Evolutionary conservation across 2,113 vertebrate species (phyloP).

Genomic region (Macquaria australasica): DNA sequence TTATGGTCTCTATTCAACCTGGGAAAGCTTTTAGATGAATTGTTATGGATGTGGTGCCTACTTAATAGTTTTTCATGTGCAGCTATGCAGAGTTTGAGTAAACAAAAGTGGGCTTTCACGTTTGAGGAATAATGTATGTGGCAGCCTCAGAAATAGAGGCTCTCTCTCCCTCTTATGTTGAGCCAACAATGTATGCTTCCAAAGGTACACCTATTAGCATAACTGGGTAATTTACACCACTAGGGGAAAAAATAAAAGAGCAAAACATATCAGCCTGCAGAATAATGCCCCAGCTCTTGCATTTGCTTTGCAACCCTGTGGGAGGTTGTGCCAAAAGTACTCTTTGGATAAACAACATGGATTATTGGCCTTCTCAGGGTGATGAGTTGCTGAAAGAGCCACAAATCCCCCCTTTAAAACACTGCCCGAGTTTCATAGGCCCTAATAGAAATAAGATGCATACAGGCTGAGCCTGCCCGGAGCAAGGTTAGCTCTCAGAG

Average conservation of each 20-base stretch:
- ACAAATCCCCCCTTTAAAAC: constrained; percentile 62
- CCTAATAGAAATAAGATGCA: constrained; percentile 63
- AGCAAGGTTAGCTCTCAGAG: constrained; percentile 50
- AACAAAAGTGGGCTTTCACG: constrained; percentile 48
- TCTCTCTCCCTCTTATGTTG: constrained; percentile 39
- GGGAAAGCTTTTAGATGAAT: constrained; percentile 28
- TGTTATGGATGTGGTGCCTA: constrained; percentile 1
- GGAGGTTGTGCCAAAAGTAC: constrained; percentile 60
- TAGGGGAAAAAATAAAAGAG: constrained; percentile 36
- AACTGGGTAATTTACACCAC: constrained; percentile 62
- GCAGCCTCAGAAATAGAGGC: constrained; percentile 36
- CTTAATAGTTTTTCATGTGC: constrained; percentile 33
- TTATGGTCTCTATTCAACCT: background rate
- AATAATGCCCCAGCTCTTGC: constrained; percentile 53
- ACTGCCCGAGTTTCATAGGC: constrained; percentile 42
- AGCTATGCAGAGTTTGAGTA: constrained; percentile 5
- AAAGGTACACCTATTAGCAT: constrained; percentile 61
- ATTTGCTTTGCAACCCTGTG: constrained; percentile 59
- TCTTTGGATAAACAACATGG: constrained; percentile 73
- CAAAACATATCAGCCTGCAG: constrained; percentile 53
- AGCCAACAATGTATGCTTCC: constrained; percentile 50
- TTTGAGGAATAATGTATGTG: constrained; percentile 47
- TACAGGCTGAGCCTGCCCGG: constrained; percentile 29
- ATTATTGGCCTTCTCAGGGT: constrained; percentile 69
- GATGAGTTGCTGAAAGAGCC: constrained; percentile 67